Evolutionary conservation across 2,888 invertebrate species (phyloP).

Genomic region (Acrocyrtus sp.): DNA sequence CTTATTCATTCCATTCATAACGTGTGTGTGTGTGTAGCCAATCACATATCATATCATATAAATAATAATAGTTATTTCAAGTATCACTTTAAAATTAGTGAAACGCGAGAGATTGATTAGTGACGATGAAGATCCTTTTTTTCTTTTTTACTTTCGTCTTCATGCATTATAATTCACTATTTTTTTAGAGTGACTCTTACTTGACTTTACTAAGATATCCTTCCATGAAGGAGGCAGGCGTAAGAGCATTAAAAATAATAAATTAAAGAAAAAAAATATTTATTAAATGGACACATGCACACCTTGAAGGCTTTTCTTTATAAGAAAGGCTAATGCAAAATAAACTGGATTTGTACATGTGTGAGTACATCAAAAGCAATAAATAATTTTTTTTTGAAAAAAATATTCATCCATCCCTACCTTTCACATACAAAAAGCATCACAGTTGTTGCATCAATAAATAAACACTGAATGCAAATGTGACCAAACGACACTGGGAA

Average conservation of each 20-base stretch:
- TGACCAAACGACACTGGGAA: constrained; percentile 21
- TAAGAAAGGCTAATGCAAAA: constrained; percentile 2
- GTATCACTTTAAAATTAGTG: constrained; percentile 30
- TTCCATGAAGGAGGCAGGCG: constrained; percentile 9
- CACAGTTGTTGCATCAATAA: too few relatives aligned
- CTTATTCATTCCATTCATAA: too few relatives aligned
- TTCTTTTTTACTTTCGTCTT: neutral
- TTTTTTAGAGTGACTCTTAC: neutral
- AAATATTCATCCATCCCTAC: too few relatives aligned
- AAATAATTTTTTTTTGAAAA: neutral
- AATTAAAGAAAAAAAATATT: constrained; percentile 22
- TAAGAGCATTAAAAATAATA: neutral
- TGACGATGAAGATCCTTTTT: constrained; percentile 14
- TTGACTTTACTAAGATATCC: neutral
- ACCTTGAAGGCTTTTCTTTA: neutral
- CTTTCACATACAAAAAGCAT: too few relatives aligned
- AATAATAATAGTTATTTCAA: constrained; percentile 23
- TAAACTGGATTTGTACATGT: constrained; percentile 17
- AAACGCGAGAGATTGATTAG: constrained; percentile 39
- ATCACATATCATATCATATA: too few relatives aligned
- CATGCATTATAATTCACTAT: neutral
- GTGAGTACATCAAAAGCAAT: neutral
- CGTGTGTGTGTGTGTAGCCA: too few relatives aligned
- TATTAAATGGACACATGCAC: constrained; percentile 3
- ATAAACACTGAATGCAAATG: neutral